Evolutionary conservation across 35 echinoderm and acorn worm species (phyloP), one percentile per base, ranked within the genome.

Genomic region (Lytechinus pictus): DNA sequence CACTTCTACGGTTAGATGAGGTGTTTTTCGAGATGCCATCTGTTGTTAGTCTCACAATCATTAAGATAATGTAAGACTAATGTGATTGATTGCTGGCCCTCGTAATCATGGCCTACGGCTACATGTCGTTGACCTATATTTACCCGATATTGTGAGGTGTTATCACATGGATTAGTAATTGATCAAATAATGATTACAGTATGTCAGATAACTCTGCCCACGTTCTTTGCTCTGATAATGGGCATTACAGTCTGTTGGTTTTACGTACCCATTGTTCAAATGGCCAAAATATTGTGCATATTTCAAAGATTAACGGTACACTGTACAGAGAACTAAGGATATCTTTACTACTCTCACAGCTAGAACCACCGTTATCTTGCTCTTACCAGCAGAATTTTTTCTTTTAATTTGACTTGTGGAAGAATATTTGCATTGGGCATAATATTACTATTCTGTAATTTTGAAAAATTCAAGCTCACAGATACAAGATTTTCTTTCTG

Each of bases 111-210:
- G 14, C 61, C 61, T 3, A 19, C 61, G 24, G 61, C 61, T 71
- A 71, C 61, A 71, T 71, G 61, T 71, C 61, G 14, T 71, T 71
- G 61, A 71, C 61, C 61, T 71, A 71, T 71, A 71, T 71, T 71
- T 71, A 21, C 12, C 61, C 61, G 61, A 71, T 71, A 52, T 13
- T 6, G 33, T 44, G 51, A 53, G 87, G 27, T 52, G 52, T 89
- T 89, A 89, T 89, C 87, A 89, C n/a, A 33, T 52, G 87, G 28
- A 89, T 33, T 89, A 89, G 87, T 89, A 89, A 89, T 89, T 44
- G 52, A 89, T 89, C 87, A 89, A 89, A 89, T 89, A 89, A 13
- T 89, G 87, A 89, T 89, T 89, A 44, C 33, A 2, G 33, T 44
- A 89, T 52, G 28, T 89, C 24, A 52, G 87, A 71, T 71, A 71